Evolutionary conservation across 2,113 vertebrate genomes (phyloP).

Genomic region (Ceyx melanurus): DNA sequence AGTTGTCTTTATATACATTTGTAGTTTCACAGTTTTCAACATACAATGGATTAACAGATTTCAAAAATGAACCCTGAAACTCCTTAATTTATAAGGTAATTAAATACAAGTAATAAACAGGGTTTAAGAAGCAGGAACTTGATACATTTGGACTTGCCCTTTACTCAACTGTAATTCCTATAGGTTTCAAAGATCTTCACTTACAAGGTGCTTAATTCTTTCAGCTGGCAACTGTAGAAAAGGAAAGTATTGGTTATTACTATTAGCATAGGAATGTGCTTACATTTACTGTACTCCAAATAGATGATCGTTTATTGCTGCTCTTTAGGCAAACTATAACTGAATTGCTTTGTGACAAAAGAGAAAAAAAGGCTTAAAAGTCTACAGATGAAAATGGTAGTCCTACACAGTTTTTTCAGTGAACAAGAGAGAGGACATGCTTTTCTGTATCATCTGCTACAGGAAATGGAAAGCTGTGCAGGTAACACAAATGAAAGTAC

Average conservation of each 20-base stretch:
- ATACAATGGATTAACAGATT: not conserved
- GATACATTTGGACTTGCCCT: not conserved
- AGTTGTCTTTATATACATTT: not conserved
- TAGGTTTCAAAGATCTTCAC: not conserved
- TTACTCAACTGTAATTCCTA: not conserved
- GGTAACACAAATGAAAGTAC: not conserved
- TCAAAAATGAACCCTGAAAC: not conserved
- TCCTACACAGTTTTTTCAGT: not conserved
- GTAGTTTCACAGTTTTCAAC: not conserved
- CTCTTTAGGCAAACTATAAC: not conserved
- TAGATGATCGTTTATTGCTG: not conserved
- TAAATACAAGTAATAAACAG: not conserved
- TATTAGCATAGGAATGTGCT: not conserved
- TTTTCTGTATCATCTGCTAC: not conserved
- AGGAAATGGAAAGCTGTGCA: not conserved
- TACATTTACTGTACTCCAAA: not conserved
- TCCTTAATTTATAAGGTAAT: not conserved
- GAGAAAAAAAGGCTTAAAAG: not conserved
- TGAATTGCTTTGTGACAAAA: not conserved
- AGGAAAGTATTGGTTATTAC: not conserved
- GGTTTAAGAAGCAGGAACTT: not conserved
- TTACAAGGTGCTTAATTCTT: not conserved
- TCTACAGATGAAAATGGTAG: not conserved
- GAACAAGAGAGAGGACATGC: not conserved
- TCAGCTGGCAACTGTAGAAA: not conserved